Conservation (phyloP, 1,140 invertebrate species). For the Teleopsis dalmanni region DNA sequence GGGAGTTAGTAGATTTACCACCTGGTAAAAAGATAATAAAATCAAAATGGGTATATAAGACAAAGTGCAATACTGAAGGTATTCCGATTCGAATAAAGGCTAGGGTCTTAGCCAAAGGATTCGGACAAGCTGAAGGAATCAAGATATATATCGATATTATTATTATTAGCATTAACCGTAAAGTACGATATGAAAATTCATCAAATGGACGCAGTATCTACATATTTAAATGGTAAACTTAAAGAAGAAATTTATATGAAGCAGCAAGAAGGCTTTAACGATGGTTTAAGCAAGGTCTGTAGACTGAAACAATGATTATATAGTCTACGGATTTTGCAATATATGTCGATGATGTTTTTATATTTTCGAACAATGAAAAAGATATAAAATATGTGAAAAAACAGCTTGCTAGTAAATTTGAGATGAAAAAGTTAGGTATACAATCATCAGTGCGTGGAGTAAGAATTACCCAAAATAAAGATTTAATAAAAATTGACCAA, state of each 20-base stretch:
- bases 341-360: slow-evolving; percentile 41
- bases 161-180: neutral
- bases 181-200: slow-evolving; percentile 1
- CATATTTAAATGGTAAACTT: slow-evolving; percentile 19
- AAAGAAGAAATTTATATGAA: slow-evolving; percentile 43
- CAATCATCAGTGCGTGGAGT: slow-evolving; percentile 1
- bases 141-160: neutral
- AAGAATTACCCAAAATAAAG: neutral
- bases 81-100: neutral
- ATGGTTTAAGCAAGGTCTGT: slow-evolving; percentile 10
- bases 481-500: slow-evolving; percentile 26
- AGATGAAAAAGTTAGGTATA: slow-evolving; percentile 11
- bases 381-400: neutral
- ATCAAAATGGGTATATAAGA: neutral
- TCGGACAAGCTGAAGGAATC: neutral
- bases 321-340: slow-evolving; percentile 27
- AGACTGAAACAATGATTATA: too few species aligned
- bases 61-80: neutral
- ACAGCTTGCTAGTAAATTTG: neutral
- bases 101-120: neutral
- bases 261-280: slow-evolving; percentile 24
- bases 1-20: neutral
- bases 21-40: neutral
- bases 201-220: slow-evolving; percentile 8
- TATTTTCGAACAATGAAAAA: slow-evolving; percentile 26